These are phyloP conservation scores for Diplogasteroides magnus DNA, from an alignment of 1,140 invertebrate genomes.

Conservation along the genomic window DNA sequence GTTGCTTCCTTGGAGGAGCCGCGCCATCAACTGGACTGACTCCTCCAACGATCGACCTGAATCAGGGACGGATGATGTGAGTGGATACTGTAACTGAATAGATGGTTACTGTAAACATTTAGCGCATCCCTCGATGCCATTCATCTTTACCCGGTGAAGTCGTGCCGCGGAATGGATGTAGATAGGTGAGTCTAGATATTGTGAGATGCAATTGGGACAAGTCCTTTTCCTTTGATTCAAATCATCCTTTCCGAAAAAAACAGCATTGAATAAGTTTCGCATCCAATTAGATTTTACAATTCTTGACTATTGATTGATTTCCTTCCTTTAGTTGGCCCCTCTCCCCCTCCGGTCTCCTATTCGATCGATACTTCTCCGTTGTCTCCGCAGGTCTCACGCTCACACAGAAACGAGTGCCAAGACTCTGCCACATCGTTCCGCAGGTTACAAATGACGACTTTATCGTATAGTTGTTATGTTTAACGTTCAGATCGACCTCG, in stretches of 20 bases:
- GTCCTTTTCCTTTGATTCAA: too few relatives aligned
- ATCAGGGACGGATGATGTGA: not conserved
- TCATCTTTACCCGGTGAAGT: slow-evolving; percentile 85
- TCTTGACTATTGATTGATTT: slow-evolving; percentile 39
- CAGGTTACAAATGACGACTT: slow-evolving; percentile 17
- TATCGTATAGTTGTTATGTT: not conserved
- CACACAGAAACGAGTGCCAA: slow-evolving; percentile 77
- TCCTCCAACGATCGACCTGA: not conserved
- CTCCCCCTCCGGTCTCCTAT: slow-evolving; percentile 70
- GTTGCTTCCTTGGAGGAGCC: slow-evolving; percentile 30
- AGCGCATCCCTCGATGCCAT: not conserved
- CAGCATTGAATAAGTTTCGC: too few relatives aligned
- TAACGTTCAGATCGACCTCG: not conserved
- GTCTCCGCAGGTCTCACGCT: slow-evolving; percentile 73
- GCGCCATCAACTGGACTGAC: not conserved
- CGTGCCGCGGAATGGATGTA: slow-evolving; percentile 74
- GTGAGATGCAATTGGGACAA: too few relatives aligned
- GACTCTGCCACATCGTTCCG: slow-evolving; percentile 75
- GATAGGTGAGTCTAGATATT: slow-evolving; percentile 36
- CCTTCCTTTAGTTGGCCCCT: slow-evolving; percentile 66
- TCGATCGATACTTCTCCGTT: slow-evolving; percentile 88
- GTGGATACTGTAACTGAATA: not conserved
- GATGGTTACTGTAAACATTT: not conserved
- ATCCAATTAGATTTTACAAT: too few relatives aligned
- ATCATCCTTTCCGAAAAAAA: too few relatives aligned